These are phyloP conservation scores for Anorthoa munda DNA, from an alignment of 2,888 invertebrate genomes.

Conservation along the genomic window DNA sequence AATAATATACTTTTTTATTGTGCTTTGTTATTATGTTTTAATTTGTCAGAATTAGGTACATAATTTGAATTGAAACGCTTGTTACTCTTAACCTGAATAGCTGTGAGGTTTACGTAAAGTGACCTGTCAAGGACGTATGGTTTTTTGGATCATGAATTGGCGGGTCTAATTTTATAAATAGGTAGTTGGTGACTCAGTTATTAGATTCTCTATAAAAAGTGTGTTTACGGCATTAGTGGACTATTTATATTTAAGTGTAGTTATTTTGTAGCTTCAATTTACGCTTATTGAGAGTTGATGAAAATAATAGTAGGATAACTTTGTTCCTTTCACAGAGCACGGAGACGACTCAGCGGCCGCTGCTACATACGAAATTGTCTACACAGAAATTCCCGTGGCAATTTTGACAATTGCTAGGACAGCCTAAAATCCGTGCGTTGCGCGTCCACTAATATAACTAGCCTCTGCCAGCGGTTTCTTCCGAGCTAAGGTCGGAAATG, in stretches of 20 bases:
- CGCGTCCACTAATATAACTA: too few species aligned
- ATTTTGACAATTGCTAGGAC: too few species aligned
- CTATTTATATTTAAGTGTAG: slow-evolving; percentile 10
- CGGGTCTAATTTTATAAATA: slow-evolving; percentile 21
- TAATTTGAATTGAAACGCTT: slow-evolving; percentile 51
- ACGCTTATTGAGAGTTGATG: neutral
- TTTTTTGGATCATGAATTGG: slow-evolving; percentile 45
- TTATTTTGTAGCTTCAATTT: neutral
- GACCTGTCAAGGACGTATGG: slow-evolving; percentile 64
- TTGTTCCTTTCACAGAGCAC: neutral
- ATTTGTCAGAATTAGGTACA: slow-evolving; percentile 58
- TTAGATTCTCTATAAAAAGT: slow-evolving; percentile 32
- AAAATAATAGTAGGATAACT: neutral
- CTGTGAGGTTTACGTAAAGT: slow-evolving; percentile 57
- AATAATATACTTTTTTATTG: slow-evolving; percentile 58
- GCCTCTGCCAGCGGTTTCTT: too few species aligned
- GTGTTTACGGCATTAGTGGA: neutral
- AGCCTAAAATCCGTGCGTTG: too few species aligned
- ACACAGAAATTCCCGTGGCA: too few species aligned
- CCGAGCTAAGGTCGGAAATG: too few species aligned
- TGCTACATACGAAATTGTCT: too few species aligned
- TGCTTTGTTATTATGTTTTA: slow-evolving; percentile 64
- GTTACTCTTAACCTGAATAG: slow-evolving; percentile 62
- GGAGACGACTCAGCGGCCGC: too few species aligned
- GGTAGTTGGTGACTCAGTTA: slow-evolving; percentile 25